Evolutionary conservation across 2,797 vertebrate genomes (phyloP).

Genomic region (Acanthurus lineatus): DNA sequence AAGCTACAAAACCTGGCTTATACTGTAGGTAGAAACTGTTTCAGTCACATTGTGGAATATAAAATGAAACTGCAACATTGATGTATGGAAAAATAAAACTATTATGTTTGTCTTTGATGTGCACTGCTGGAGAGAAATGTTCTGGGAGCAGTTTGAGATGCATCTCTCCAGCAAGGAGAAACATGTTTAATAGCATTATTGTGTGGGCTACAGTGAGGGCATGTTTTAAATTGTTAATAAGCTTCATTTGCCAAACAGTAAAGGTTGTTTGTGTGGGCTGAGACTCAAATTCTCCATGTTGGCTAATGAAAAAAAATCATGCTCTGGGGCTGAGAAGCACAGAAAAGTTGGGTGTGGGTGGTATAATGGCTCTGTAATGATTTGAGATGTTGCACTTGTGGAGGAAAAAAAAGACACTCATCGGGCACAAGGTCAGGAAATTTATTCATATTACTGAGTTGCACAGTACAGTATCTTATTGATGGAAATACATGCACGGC

Average conservation of each 20-base stretch:
- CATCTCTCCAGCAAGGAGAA: conserved; percentile 55
- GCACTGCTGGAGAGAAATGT: conserved; percentile 32
- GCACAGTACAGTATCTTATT: conserved; percentile 21
- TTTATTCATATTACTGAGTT: conserved; percentile 66
- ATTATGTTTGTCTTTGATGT: conserved; percentile 41
- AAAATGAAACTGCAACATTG: conserved; percentile 20
- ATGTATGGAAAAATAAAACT: conserved; percentile 31
- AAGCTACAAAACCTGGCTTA: conserved; percentile 11
- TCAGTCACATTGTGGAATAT: neutral
- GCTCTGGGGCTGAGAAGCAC: conserved; percentile 66
- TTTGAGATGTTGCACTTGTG: conserved; percentile 63
- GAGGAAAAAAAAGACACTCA: conserved; percentile 40
- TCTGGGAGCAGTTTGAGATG: conserved; percentile 40
- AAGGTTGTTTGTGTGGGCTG: conserved; percentile 80
- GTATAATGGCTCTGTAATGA: conserved; percentile 69
- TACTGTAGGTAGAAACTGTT: neutral
- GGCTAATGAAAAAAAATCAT: conserved; percentile 70
- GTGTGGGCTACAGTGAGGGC: conserved; percentile 65
- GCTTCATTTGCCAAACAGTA: conserved; percentile 76
- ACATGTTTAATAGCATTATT: conserved; percentile 68
- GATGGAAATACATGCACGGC: conserved; percentile 17
- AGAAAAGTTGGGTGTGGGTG: conserved; percentile 72
- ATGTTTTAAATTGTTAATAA: conserved; percentile 81
- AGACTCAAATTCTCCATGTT: conserved; percentile 67
- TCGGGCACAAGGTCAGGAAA: conserved; percentile 49